Base-by-base conservation (phyloP, 2,797 vertebrate genomes). In the Smutsia gigantea region DNA sequence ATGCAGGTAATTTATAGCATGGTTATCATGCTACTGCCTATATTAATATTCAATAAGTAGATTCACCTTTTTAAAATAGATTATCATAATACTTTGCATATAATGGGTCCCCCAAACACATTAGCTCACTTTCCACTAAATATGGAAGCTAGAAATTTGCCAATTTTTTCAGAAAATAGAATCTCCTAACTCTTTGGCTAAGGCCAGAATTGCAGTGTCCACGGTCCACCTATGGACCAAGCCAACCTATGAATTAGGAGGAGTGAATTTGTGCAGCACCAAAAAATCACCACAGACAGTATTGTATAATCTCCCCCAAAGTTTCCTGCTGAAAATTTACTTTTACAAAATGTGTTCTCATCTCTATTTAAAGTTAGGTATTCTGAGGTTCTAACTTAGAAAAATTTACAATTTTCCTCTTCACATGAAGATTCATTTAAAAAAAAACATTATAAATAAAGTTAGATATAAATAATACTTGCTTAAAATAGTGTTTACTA, bases 331-430 rank as follows among this genome's bases (percentile, higher is more conserved):
- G 90, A 93, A 87, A 95, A 96, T 97, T 90, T 88, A 63, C 69
- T 95, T 93, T 94, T 89, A 63, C 10, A 86, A 93, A 97, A 86
- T 93, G 97, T 95, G 64, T 95, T 96, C 92, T 92, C 82, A 88
- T 96, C 63, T 97, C 94, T 95, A 69, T 96, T 97, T 96, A 95
- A 97, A 96, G 94, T 93, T 93, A 95, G 74, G n/a, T 81, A 83
- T 93, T 96, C 78, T 95, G 74, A 93, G 82, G 25, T 25, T 91
- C 29, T 93, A 85, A 90, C 42, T 93, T 93, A 86, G 71, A 88
- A 93, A 97, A 78, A 71, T 86, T 39, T 71, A 77, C 21, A 86
- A 6, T 69, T 96, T 96, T 90, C 59, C 96, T 51, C 34, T 91
- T 92, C 79, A 83, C 19, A 88, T 51, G 64, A 87, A 93, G 37